Percentiles rank a stretch among this genome's conserved stretches.
Evolutionary conservation across 2,113 vertebrate genomes (phyloP).

Genomic region (Cephalopholis sonnerati): DNA sequence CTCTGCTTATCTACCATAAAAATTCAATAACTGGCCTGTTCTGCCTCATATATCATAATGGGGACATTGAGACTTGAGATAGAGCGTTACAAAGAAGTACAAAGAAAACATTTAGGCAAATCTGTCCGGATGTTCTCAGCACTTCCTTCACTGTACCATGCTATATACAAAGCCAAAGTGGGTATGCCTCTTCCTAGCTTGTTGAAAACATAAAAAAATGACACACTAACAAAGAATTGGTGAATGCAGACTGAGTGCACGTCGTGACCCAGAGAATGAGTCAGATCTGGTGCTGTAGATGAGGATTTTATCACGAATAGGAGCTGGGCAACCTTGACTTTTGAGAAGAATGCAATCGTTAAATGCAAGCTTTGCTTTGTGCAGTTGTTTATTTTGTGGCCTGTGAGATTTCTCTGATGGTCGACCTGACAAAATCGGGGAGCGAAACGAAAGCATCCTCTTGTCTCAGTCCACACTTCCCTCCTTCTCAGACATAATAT

Average conservation of each 20-base stretch:
- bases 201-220: slow-evolving; percentile 61
- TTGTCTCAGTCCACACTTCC: slow-evolving; percentile 56
- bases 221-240: slow-evolving; percentile 55
- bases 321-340: slow-evolving; percentile 65
- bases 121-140: slow-evolving; percentile 68
- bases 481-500: slow-evolving; percentile 90
- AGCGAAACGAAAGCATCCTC: slow-evolving; percentile 60
- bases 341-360: slow-evolving; percentile 50
- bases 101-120: slow-evolving; percentile 72
- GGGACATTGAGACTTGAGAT: slow-evolving; percentile 71
- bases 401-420: slow-evolving; percentile 64
- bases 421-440: slow-evolving; percentile 55
- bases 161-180: slow-evolving; percentile 81
- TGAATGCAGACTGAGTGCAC: slow-evolving; percentile 64
- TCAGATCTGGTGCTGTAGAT: slow-evolving; percentile 56
- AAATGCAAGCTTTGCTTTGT: slow-evolving; percentile 59
- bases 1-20: slow-evolving; percentile 60
- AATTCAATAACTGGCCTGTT: slow-evolving; percentile 68
- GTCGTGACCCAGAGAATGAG: slow-evolving; percentile 68
- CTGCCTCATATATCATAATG: slow-evolving; percentile 68
- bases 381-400: slow-evolving; percentile 53
- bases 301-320: slow-evolving; percentile 54
- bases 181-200: slow-evolving; percentile 56
- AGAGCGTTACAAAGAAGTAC: slow-evolving; percentile 78
- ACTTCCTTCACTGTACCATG: slow-evolving; percentile 69